Evolutionary conservation across 2,888 invertebrate species (phyloP).

Genomic region (Pseudococcus longispinus): DNA sequence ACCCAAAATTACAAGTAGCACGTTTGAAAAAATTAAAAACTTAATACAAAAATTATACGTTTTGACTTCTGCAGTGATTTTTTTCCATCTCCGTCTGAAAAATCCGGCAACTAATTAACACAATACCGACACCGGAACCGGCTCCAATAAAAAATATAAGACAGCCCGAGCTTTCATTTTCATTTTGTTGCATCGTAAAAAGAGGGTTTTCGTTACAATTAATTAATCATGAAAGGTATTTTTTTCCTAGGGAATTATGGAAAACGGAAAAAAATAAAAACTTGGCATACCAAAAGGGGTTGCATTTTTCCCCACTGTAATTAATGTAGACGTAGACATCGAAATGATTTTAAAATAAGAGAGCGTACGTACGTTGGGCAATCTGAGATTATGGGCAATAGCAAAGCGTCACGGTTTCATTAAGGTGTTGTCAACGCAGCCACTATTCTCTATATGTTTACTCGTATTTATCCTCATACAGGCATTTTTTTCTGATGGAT

Average conservation of each 20-base stretch:
- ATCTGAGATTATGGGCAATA: slow-evolving; percentile 42
- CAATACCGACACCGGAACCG: slow-evolving; percentile 4
- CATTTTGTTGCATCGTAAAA: slow-evolving; percentile 41
- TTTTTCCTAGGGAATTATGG: slow-evolving; percentile 40
- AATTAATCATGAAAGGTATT: slow-evolving; percentile 56
- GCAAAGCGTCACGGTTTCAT: slow-evolving; percentile 37
- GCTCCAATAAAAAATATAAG: slow-evolving; percentile 38
- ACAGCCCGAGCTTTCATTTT: slow-evolving; percentile 27
- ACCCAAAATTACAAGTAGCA: neutral
- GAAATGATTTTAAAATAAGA: slow-evolving; percentile 47
- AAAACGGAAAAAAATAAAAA: slow-evolving; percentile 50
- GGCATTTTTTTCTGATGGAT: slow-evolving; percentile 3
- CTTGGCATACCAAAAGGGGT: slow-evolving; percentile 53
- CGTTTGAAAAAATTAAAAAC: neutral
- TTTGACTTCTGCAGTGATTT: neutral
- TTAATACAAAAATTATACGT: neutral
- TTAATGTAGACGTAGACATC: slow-evolving; percentile 55
- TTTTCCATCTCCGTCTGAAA: neutral
- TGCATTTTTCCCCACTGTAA: slow-evolving; percentile 53
- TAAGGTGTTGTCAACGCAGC: slow-evolving; percentile 17
- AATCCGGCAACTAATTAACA: neutral
- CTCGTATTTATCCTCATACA: neutral
- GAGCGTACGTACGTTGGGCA: slow-evolving; percentile 9
- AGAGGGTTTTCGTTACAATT: slow-evolving; percentile 55
- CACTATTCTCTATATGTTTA: neutral